Evolutionary conservation across 1,140 invertebrate species (phyloP).

Genomic region (Orius laevigatus): DNA sequence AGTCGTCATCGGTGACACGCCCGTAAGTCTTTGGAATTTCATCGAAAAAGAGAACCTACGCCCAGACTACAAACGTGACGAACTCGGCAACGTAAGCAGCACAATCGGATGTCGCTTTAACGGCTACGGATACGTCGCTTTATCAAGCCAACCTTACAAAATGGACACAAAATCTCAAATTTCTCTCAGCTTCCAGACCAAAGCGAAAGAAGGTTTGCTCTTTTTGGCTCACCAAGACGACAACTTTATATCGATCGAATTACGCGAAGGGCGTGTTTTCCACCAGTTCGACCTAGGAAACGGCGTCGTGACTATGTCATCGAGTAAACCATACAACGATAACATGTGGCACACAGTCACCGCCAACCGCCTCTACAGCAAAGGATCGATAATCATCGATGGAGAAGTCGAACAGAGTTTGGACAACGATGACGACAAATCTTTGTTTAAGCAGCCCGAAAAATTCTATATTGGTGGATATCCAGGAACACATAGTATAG

Average conservation of each 20-base stretch:
- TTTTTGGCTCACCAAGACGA: slow-evolving; percentile 60
- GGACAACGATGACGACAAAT: neutral
- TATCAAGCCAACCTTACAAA: slow-evolving; percentile 38
- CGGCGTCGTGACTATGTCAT: slow-evolving; percentile 36
- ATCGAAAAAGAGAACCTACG: slow-evolving; percentile 57
- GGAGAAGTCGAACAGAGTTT: slow-evolving; percentile 23
- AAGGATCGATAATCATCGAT: slow-evolving; percentile 54
- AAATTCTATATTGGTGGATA: slow-evolving; percentile 82
- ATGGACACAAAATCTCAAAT: slow-evolving; percentile 40
- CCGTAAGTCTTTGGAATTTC: slow-evolving; percentile 92
- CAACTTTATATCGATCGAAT: slow-evolving; percentile 70
- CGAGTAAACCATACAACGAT: slow-evolving; percentile 48
- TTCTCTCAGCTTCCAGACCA: slow-evolving; percentile 69
- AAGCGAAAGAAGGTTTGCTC: slow-evolving; percentile 67
- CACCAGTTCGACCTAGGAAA: slow-evolving; percentile 54
- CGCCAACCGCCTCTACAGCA: slow-evolving; percentile 43
- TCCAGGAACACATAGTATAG: slow-evolving; percentile 45
- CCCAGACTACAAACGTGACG: slow-evolving; percentile 36
- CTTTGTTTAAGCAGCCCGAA: slow-evolving; percentile 29
- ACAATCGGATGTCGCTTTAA: slow-evolving; percentile 67
- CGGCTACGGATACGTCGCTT: slow-evolving; percentile 63
- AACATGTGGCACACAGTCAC: slow-evolving; percentile 66
- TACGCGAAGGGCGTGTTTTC: slow-evolving; percentile 56
- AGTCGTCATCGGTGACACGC: slow-evolving; percentile 69
- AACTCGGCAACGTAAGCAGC: slow-evolving; percentile 39